Evolutionary conservation across 2,888 invertebrate genomes (phyloP), one percentile per base, ranked within the genome.

Genomic region (Diarsia dahlii): DNA sequence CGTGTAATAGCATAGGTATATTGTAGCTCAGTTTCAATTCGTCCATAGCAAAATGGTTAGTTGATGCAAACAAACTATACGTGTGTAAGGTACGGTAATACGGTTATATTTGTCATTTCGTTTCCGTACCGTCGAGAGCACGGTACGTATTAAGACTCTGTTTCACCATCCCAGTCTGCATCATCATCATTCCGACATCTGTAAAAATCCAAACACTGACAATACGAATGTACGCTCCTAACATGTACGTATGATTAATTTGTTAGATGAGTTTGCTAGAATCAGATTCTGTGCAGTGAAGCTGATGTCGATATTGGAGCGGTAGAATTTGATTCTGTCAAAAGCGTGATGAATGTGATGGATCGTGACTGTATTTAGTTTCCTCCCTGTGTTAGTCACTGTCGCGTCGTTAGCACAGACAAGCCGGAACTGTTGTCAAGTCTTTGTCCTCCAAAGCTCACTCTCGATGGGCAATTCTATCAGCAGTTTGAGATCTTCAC

Each of bases 101-200:
- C 92, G 92, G 90, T 91, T 91, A 92, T 93, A 93, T 93, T 89
- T 95, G 91, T 92, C 90, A 90, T 92, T 94, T 92, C 95, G 96
- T 91, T 92, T 95, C 95, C 98, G 97, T 98, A 98, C 98, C 98
- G 97, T 98, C 98, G 97, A 98, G 96, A 97, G 96, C 97, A 96
- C 97, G 97, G 97, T 97, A 97, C 95, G 97, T 97, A 97, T 98
- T 98, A 97, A 98, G 97, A 97, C 97, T 98, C 97, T 98, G 98
- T 98, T 98, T 98, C 98, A 98, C 98, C 98, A 99, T 98, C 97
- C 98, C 98, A 96, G 98, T 98, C 98, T 98, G 98, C 98, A 98
- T 98, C 98, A 99, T 98, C 97, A 99, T 98, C 98, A 98, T 98
- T 97, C 98, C 98, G 97, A 99, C 98, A 98, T 98, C 98, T 98